Evolutionary conservation across 53 echinoderm and acorn worm genomes (phyloP).

Genomic region (Astropecten irregularis): DNA sequence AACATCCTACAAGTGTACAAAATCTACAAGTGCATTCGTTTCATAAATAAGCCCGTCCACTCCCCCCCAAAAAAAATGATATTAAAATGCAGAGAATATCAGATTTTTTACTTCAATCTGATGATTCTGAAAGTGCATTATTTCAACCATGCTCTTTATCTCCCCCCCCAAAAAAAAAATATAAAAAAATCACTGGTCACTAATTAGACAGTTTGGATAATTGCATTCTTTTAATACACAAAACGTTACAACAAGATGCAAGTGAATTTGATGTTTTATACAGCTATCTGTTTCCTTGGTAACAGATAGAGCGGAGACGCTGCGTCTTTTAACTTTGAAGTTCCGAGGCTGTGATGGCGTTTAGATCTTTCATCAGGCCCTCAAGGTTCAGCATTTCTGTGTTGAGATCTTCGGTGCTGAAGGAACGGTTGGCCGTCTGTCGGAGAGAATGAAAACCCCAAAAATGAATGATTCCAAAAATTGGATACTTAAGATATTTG

Average conservation of each 20-base stretch:
- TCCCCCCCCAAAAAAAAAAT: no score
- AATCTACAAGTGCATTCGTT: no score
- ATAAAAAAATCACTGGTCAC: background rate
- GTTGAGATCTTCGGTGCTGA: conserved; percentile 97
- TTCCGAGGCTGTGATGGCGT: conserved; percentile 98
- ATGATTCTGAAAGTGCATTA: no score
- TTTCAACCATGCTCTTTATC: no score
- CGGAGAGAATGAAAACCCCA: background rate
- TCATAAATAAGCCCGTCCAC: no score
- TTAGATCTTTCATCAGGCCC: conserved; percentile 98
- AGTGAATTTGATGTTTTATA: no score
- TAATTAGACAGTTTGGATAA: conserved; percentile 25
- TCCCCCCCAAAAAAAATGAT: no score
- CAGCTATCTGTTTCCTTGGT: no score
- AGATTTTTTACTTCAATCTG: no score
- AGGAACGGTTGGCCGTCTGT: conserved; percentile 84
- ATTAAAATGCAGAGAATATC: no score
- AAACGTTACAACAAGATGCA: conserved; percentile 33
- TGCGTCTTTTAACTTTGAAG: conserved; percentile 79
- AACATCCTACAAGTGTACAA: no score
- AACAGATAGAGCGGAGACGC: no score
- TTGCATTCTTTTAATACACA: conserved; percentile 27
- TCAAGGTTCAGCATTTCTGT: conserved; percentile 98
- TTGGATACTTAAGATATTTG: background rate
- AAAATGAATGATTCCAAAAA: background rate